Base-by-base conservation (phyloP, 1,140 invertebrate species). In the Asobara japonica region DNA sequence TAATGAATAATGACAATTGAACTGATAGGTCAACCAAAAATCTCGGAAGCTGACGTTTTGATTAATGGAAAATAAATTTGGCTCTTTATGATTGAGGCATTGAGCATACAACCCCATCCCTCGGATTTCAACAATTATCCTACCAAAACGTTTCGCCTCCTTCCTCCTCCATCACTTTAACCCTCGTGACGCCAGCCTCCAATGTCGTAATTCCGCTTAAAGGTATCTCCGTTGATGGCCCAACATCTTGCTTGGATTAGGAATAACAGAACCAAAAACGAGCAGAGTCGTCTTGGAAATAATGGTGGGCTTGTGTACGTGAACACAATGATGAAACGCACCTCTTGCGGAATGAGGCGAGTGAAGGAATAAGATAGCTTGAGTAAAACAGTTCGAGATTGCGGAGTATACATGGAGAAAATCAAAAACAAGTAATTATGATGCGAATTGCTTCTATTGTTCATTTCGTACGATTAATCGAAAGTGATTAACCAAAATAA, bases 161-260 rank as follows among this genome's bases (percentile, higher is more conserved):
- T 56, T 51, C 45, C 22, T 45, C 5, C 60, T 69, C 27, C 36
- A 22, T 29, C 48, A 48, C 62, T 70, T 31, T 56, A 69, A 69
- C 69, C 65, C 22, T 22, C 3, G 20, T 56, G 18, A 56, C 25
- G 18, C 25, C 22, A 74, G 62, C 76, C 69, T 65, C 69, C 72
- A 56, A 69, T 56, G 62, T 45, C 31, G 69, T 76, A 74, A 77
- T 68, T 76, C 74, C 74, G 65, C 60, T 72, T 51, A 11, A 51
- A 73, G 48, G 72, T 72, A 65, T 45, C 31, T 67, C 20, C 56
- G 45, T 62, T 45, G 45, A 69, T 61, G 51, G 51, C 71, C 78
- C 74, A 79, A 82, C 80, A 82, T 80, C 79, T 82, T 82, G 79
- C 79, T 77, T 76, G 78, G 78, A 80, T 80, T 78, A 77, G 73